phyloP scores from a whole-genome alignment of 2,888 invertebrate species.

The Geophilus truncorum region DNA sequence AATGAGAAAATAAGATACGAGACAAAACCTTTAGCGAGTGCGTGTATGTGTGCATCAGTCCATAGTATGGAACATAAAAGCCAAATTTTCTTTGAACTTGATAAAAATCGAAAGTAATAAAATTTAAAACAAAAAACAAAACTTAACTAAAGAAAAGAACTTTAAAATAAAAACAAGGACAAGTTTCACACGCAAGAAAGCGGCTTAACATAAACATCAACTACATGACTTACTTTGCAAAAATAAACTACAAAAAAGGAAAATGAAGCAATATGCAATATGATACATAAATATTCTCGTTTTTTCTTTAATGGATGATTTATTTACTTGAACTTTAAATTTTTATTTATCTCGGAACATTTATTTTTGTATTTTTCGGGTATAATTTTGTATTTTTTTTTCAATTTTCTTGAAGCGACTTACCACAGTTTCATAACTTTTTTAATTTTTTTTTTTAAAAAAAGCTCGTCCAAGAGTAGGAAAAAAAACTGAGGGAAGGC shows the following conservation, averaged over 20 bases:
- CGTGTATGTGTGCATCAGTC: not conserved
- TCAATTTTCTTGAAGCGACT: not conserved
- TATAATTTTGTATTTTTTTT: not conserved
- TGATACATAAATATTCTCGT: conserved; percentile 15
- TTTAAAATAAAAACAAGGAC: not conserved
- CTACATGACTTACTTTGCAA: not conserved
- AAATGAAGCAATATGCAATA: not conserved
- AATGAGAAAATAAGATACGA: not conserved
- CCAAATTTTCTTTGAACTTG: too few relatives aligned
- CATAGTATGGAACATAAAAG: not conserved
- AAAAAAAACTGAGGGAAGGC: conserved; percentile 17
- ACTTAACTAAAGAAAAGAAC: not conserved
- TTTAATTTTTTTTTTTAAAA: not conserved
- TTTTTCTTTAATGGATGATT: not conserved
- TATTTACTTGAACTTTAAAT: not conserved
- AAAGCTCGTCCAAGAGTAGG: conserved; percentile 28
- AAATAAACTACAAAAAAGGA: not conserved
- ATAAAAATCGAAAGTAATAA: too few relatives aligned
- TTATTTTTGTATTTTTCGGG: not conserved
- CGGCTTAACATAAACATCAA: not conserved
- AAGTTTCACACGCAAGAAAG: not conserved
- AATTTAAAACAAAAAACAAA: not conserved
- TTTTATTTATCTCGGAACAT: not conserved
- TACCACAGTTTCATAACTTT: not conserved
- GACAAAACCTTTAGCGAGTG: not conserved